These are phyloP conservation scores for Leptatherina wallacei DNA, from an alignment of 2,797 vertebrate species.

Conservation along the genomic window DNA sequence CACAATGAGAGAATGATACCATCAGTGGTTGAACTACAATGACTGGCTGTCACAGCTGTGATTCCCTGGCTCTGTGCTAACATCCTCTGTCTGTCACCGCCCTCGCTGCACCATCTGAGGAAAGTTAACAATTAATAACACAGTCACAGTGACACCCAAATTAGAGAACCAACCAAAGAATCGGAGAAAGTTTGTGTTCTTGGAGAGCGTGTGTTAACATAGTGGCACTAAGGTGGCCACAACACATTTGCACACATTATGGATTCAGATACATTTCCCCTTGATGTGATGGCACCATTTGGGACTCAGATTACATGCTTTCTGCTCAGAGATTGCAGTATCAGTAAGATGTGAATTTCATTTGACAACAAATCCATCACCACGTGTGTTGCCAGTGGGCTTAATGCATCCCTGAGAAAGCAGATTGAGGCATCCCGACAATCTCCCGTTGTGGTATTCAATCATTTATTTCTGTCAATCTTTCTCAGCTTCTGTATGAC, in stretches of 20 bases:
- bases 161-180: not conserved
- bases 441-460: conserved; percentile 8
- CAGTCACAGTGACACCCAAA: not conserved
- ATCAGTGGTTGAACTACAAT: conserved; percentile 67
- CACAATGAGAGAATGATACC: conserved; percentile 65
- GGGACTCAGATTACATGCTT: conserved; percentile 23
- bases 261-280: not conserved
- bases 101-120: conserved; percentile 19
- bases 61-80: conserved; percentile 34
- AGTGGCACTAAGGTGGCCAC: not conserved
- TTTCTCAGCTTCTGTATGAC: conserved; percentile 10
- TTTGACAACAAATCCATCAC: conserved; percentile 50
- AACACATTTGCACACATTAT: not conserved
- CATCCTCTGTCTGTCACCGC: conserved; percentile 55
- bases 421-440: conserved; percentile 32
- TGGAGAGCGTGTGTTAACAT: conserved; percentile 11
- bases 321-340: conserved; percentile 13
- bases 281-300: conserved; percentile 7
- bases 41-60: conserved; percentile 67
- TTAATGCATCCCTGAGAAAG: conserved; percentile 18
- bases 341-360: conserved; percentile 56
- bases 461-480: conserved; percentile 52
- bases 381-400: conserved; percentile 3
- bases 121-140: conserved; percentile 15
- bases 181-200: conserved; percentile 6